Percentiles rank a stretch among this genome's conserved stretches.
Conservation (phyloP, 2,888 invertebrate species). For the Lycocerus yunnanus region DNA sequence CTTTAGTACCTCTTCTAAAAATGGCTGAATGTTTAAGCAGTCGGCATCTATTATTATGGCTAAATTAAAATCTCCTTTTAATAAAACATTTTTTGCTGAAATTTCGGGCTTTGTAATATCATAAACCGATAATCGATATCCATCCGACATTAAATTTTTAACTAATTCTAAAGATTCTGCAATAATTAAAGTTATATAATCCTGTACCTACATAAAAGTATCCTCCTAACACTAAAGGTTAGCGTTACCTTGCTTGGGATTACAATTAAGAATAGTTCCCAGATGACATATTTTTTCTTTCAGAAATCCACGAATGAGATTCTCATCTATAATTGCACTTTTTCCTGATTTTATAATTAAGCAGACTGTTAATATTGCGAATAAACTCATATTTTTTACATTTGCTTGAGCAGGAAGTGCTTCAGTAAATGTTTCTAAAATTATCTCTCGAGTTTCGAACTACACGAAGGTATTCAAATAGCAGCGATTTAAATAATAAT, state of each 20-base stretch:
- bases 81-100: background rate
- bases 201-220: background rate
- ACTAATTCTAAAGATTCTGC: background rate
- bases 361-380: background rate
- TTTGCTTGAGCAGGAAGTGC: no score
- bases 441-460: no score
- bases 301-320: slow-evolving; percentile 1
- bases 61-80: slow-evolving; percentile 4
- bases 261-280: slow-evolving; percentile 10
- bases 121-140: slow-evolving; percentile 3
- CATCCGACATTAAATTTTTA: background rate
- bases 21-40: background rate
- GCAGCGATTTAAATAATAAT: no score
- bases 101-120: background rate
- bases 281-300: background rate
- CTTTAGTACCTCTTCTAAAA: background rate
- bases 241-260: background rate
- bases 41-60: background rate
- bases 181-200: background rate
- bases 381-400: background rate
- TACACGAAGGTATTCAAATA: no score
- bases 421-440: no score
- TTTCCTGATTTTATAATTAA: background rate
- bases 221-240: background rate
- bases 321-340: background rate